phyloP scores from a whole-genome alignment of 2,888 invertebrate genomes.

The Melinaea menophilus region DNA sequence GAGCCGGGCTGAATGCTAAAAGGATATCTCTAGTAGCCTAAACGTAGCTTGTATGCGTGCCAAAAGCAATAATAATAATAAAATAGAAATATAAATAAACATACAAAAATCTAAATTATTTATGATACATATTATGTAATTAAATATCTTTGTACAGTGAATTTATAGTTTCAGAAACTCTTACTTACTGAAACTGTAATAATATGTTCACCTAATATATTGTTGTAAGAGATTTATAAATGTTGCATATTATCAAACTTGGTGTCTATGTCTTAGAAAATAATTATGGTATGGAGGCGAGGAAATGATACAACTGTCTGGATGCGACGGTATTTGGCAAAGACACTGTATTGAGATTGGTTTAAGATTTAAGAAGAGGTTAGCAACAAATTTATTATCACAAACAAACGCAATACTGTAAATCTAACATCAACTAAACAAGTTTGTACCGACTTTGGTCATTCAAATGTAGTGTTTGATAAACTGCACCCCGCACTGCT shows the following conservation, averaged over 20 bases:
- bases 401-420: conserved; percentile 60
- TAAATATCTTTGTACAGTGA: too few relatives aligned
- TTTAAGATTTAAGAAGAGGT: conserved; percentile 71
- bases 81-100: too few relatives aligned
- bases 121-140: too few relatives aligned
- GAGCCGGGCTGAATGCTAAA: too few relatives aligned
- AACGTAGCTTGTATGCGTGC: too few relatives aligned
- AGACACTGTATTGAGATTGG: conserved; percentile 71
- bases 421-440: conserved; percentile 60
- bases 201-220: too few relatives aligned
- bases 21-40: too few relatives aligned
- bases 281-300: conserved; percentile 35
- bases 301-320: conserved; percentile 34
- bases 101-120: too few relatives aligned
- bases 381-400: conserved; percentile 72
- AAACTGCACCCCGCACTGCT: conserved; percentile 56
- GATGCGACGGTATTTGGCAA: conserved; percentile 65
- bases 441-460: conserved; percentile 68
- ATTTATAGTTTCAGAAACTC: too few relatives aligned
- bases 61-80: too few relatives aligned
- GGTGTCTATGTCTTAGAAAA: conserved; percentile 27
- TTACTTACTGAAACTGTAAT: too few relatives aligned
- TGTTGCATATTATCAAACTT: conserved; percentile 13
- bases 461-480: conserved; percentile 72
- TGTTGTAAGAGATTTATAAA: too few relatives aligned